A percentile compares a stretch with the other conserved stretches of the same genome.
These are phyloP conservation scores for Eristalinus sepulchralis DNA, from an alignment of 2,888 invertebrate genomes.

Conservation along the genomic window DNA sequence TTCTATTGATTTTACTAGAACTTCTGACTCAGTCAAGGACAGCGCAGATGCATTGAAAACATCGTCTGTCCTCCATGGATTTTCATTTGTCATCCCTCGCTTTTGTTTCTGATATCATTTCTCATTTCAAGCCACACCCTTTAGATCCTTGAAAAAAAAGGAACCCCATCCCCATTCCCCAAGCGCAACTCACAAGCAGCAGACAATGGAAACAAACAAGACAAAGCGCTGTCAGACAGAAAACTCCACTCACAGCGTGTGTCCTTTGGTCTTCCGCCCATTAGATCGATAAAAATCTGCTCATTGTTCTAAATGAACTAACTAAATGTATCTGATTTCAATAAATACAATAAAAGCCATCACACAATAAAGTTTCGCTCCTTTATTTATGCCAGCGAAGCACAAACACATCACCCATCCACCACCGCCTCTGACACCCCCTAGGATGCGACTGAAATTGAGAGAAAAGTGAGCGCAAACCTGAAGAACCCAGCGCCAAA, in stretches of 20 bases:
- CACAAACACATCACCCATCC: constrained; percentile 20
- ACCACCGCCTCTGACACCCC: background rate
- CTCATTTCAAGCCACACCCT: background rate
- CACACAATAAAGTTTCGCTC: constrained; percentile 33
- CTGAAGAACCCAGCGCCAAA: background rate
- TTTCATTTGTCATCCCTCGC: background rate
- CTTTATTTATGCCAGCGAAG: constrained; percentile 53
- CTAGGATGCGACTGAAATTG: background rate
- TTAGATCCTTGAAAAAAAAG: background rate
- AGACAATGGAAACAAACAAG: background rate
- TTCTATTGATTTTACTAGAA: background rate
- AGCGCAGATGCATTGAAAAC: background rate
- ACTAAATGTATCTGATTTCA: constrained; percentile 60
- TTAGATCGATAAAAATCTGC: constrained; percentile 48
- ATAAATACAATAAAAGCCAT: constrained; percentile 53
- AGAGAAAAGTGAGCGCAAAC: constrained; percentile 13
- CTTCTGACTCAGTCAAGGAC: background rate
- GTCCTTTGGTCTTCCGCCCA: background rate
- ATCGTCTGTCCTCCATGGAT: background rate
- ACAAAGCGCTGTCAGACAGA: background rate
- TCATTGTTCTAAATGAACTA: constrained; percentile 57
- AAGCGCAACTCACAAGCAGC: background rate
- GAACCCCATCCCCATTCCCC: background rate
- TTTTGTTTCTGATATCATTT: background rate
- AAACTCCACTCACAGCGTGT: background rate